Percentiles rank a stretch among this genome's conserved stretches.
These are phyloP conservation scores for Drosophila grimshawi DNA, from an alignment of 1,140 invertebrate species.

Conservation along the genomic window DNA sequence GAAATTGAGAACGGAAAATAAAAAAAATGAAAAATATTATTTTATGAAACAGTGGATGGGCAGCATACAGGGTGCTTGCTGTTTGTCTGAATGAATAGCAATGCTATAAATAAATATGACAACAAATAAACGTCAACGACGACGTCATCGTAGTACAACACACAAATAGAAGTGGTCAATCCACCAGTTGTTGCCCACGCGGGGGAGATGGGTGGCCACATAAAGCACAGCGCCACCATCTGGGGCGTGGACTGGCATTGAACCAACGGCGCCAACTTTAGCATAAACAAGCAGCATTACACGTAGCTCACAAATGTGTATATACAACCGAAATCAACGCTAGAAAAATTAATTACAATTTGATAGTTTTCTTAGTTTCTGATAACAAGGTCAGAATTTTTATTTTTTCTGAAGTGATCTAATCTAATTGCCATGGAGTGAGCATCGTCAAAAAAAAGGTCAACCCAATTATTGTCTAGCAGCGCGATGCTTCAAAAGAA, in stretches of 20 bases:
- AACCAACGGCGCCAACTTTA: slow-evolving; percentile 56
- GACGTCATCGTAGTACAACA: slow-evolving; percentile 47
- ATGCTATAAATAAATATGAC: slow-evolving; percentile 75
- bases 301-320: slow-evolving; percentile 4
- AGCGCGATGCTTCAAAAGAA: slow-evolving; percentile 6
- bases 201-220: slow-evolving; percentile 18
- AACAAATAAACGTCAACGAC: slow-evolving; percentile 39
- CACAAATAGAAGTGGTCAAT: slow-evolving; percentile 53
- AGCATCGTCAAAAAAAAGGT: slow-evolving; percentile 43
- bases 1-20: slow-evolving; percentile 40
- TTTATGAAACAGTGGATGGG: slow-evolving; percentile 48
- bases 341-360: slow-evolving; percentile 43
- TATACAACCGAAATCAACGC: slow-evolving; percentile 1
- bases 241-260: slow-evolving; percentile 64
- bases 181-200: slow-evolving; percentile 7
- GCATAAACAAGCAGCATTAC: slow-evolving; percentile 65
- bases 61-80: slow-evolving; percentile 43
- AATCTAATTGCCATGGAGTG: slow-evolving; percentile 53
- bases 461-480: slow-evolving; percentile 63
- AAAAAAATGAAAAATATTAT: slow-evolving; percentile 41
- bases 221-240: slow-evolving; percentile 33
- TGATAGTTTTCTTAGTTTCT: slow-evolving; percentile 36
- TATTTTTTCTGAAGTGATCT: slow-evolving; percentile 1
- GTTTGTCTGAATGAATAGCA: slow-evolving; percentile 32
- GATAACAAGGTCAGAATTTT: slow-evolving; percentile 40